Evolutionary conservation across 1,140 invertebrate species (phyloP), one percentile per base, ranked within the genome.

Genomic region (Ooceraea biroi): DNA sequence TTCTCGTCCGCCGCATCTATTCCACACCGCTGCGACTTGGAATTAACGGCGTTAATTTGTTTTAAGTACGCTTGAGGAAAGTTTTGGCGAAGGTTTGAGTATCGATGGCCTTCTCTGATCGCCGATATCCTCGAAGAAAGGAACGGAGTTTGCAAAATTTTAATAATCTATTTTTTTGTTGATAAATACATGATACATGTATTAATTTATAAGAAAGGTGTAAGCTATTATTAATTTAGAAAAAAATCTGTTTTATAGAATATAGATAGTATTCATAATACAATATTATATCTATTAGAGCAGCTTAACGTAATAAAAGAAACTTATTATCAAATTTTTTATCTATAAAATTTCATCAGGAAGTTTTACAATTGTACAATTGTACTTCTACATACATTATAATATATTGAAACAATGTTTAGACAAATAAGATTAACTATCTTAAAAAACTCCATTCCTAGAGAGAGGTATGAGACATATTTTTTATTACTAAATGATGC

Each of bases 31-130:
- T 27, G 68, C n/a, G 41, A 36, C 78, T 50, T 55, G 63, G 85
- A 91, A 91, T 93, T 91, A 91, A 92, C 88, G 88, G 89, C 89
- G 83, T 92, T 92, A 93, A 92, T 93, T 91, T 92, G 86, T 92
- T 91, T 91, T 89, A 90, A 92, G 88, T 85, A 88, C 85, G 61
- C 66, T 72, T 55, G 65, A 55, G 58, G 69, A 90, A 91, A 90
- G 78, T 91, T 90, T 88, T 63, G 66, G 55, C 41, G 80, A 44
- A 36, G 19, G 27, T 63, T 55, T 48, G 57, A 76, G 61, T 88
- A 90, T 91, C 84, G 84, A 91, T 85, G 61, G 78, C 63, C 65
- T 65, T 85, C 82, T 52, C 50, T 89, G 85, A 76, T 63, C 85
- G 69, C 80, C 85, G 86, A 87, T 85, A 88, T 83, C 55, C 44